Conservation (phyloP, 2,113 vertebrate genomes). For the Eptesicus fuscus region DNA sequence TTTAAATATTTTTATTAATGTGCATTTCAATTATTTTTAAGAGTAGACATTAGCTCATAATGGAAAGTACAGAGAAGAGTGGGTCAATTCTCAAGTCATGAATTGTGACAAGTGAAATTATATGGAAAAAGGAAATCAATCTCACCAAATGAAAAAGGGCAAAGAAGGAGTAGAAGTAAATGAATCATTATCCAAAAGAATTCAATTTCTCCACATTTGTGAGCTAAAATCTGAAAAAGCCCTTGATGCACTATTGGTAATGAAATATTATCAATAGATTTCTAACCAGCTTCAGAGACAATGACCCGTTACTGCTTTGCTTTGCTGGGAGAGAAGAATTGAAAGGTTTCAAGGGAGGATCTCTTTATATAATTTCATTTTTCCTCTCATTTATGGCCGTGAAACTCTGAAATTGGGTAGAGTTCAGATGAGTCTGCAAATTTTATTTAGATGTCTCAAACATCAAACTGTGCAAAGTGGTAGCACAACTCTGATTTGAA, state of each 20-base stretch:
- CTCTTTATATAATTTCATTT: not conserved
- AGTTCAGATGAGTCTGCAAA: not conserved
- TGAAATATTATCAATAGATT: constrained; percentile 42
- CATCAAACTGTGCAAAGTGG: not conserved
- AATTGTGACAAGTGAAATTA: constrained; percentile 65
- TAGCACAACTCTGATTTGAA: not conserved
- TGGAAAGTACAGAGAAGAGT: constrained; percentile 38
- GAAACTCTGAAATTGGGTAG: not conserved
- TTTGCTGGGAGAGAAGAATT: not conserved
- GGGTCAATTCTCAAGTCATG: constrained; percentile 47
- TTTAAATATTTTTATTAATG: constrained; percentile 39
- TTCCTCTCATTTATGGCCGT: not conserved
- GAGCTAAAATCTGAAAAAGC: constrained; percentile 9
- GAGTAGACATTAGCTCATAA: constrained; percentile 32
- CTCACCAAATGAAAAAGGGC: constrained; percentile 53
- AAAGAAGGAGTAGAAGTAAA: constrained; percentile 44
- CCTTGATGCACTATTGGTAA: not conserved
- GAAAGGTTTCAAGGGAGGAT: not conserved
- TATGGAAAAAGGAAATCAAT: constrained; percentile 70
- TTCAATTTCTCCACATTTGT: constrained; percentile 36
- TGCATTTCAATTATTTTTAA: constrained; percentile 54
- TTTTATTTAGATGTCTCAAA: not conserved
- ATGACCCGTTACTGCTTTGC: not conserved
- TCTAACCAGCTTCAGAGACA: constrained; percentile 31
- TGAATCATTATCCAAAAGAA: constrained; percentile 61